phyloP scores from a whole-genome alignment of 2,888 invertebrate genomes.

The Lysandra coridon region DNA sequence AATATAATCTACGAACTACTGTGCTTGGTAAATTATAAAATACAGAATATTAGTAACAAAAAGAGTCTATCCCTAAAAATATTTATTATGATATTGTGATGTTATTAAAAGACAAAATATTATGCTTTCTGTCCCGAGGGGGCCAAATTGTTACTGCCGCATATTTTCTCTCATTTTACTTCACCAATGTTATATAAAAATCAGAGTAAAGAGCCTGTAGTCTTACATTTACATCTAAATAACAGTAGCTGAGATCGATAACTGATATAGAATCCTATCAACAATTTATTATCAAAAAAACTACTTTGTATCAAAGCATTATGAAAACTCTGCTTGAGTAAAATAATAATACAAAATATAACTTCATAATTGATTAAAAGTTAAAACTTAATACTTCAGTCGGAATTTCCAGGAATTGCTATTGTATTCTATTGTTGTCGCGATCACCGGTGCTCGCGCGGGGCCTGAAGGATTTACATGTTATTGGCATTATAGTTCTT shows the following conservation, averaged over 20 bases:
- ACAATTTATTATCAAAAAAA: not conserved
- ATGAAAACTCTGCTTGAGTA: not conserved
- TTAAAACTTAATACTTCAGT: no score
- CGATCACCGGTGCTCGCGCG: no score
- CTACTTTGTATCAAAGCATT: not conserved
- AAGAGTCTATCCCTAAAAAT: not conserved
- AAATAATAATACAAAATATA: no score
- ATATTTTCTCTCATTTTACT: not conserved
- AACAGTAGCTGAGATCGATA: not conserved
- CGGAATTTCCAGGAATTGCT: no score
- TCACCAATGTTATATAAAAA: not conserved
- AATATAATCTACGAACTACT: not conserved
- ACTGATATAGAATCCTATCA: not conserved
- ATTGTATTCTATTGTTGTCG: no score
- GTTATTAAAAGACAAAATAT: conserved; percentile 47
- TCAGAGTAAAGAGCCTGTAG: not conserved
- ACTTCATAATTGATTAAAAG: no score
- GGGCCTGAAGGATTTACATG: no score
- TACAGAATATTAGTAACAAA: not conserved
- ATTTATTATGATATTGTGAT: conserved; percentile 48
- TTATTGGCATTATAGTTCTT: no score
- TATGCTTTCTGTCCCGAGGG: not conserved
- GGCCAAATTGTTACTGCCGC: not conserved
- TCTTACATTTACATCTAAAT: not conserved
- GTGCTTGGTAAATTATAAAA: not conserved